Percentiles rank a stretch among this genome's conserved stretches.
Conservation (phyloP, 2,113 vertebrate genomes). For the Acanthisitta chloris region DNA sequence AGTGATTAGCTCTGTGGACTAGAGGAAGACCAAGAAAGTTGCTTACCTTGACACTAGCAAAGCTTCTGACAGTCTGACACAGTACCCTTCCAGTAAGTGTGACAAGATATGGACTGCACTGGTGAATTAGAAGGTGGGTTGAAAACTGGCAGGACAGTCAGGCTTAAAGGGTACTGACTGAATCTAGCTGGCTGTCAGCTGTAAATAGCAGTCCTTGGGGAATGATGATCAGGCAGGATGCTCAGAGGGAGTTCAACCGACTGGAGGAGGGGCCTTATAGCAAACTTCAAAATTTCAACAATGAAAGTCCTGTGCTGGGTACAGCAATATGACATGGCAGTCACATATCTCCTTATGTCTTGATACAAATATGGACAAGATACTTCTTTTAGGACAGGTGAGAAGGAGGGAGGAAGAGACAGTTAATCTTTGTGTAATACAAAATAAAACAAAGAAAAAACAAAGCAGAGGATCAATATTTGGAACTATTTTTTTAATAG, state of each 20-base stretch:
- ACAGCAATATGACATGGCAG: not conserved
- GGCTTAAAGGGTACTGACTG: rapidly evolving
- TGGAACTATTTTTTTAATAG: not conserved
- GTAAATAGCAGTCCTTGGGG: not conserved
- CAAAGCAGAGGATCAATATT: not conserved
- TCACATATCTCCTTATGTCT: not conserved
- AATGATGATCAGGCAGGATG: not conserved
- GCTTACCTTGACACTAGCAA: not conserved
- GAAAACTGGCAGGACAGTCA: rapidly evolving
- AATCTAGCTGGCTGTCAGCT: not conserved
- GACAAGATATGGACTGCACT: rapidly evolving
- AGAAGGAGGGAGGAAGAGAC: not conserved
- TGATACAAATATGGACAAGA: not conserved
- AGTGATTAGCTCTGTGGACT: not conserved
- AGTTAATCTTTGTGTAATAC: not conserved
- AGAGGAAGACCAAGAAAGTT: not conserved
- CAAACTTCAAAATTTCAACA: not conserved
- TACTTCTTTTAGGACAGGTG: rapidly evolving
- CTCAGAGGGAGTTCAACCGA: not conserved
- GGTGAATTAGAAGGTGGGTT: not conserved
- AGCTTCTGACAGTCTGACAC: not conserved
- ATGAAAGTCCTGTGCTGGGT: not conserved
- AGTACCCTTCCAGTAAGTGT: rapidly evolving
- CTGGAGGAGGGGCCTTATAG: not conserved
- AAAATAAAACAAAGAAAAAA: not conserved